These are phyloP conservation scores for Riparia riparia DNA, from an alignment of 2,113 vertebrate species.

Conservation along the genomic window DNA sequence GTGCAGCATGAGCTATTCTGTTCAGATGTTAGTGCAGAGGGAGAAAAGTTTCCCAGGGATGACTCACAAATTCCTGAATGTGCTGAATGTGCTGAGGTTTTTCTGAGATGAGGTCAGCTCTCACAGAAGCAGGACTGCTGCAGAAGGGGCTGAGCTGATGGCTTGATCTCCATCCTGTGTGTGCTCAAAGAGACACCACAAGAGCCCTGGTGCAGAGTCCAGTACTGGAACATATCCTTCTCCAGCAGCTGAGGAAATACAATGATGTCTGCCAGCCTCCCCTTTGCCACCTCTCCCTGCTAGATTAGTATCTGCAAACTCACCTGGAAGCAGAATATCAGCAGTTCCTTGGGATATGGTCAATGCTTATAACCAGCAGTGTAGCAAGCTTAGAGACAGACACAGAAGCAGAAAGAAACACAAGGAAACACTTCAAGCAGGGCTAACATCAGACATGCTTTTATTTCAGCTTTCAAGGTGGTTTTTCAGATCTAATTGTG, in stretches of 20 bases:
- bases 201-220: neutral
- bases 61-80: constrained; percentile 59
- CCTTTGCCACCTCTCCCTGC: neutral
- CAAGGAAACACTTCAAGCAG: neutral
- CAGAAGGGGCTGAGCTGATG: neutral
- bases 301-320: neutral
- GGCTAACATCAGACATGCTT: neutral
- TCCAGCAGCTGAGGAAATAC: neutral
- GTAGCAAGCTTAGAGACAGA: neutral
- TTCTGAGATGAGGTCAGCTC: constrained; percentile 54
- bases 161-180: neutral
- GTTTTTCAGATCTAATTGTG: neutral
- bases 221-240: neutral
- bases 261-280: neutral
- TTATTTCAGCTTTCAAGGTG: constrained; percentile 12
- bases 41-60: constrained; percentile 8
- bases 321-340: neutral
- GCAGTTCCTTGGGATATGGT: neutral
- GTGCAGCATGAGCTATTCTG: neutral
- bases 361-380: neutral
- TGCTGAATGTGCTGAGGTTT: constrained; percentile 47
- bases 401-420: neutral
- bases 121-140: neutral
- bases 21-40: neutral
- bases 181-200: neutral